Base-by-base conservation (phyloP, 2,113 vertebrate species). In the Oreocharis arfaki region DNA sequence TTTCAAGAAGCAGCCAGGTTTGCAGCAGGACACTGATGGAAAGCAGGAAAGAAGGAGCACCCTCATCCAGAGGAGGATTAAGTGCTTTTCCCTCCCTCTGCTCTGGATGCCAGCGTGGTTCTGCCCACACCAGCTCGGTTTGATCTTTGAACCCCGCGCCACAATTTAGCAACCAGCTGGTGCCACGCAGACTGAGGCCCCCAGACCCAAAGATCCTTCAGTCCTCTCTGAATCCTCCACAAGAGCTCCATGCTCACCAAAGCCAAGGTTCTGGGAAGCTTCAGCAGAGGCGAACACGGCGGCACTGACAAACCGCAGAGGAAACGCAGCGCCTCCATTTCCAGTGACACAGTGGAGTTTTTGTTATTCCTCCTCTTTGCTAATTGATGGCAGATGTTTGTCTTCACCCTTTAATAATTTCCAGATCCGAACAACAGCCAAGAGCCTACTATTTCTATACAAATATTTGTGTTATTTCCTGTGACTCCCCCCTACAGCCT, bases 361-460 rank as follows among this genome's bases (percentile, higher is more conserved):
- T 96, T 96, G 93, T 93, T 95, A 90, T 97, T 92, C 96, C 95
- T 95, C 85, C 91, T 87, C 92, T 86, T 76, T 90, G 89, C 91
- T 97, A 98, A 98, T 97, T 96, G 93, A 96, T 93, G 96, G 93
- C 98, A 98, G 98, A 98, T 98, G 97, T 92, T 95, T 87, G 87
- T 96, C 96, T 94, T 93, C 92, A 92, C 93, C 93, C 74, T 92
- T 95, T 97, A 98, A 98, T 98, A 88, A 96, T 94, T 98, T 97
- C 97, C 98, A 98, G 97, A 96, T 46, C 80, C 41, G 7, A 71
- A 94, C 89, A 64, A 87, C 94, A 94, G 94, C 93, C 96, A 96
- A 95, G 87, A 93, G 88, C 96, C 89, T 96, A 77, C 93, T 95
- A 95, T 97, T 96, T 95, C 96, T 87, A 87, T 60, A 94, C 93